Conservation (phyloP, 2,797 vertebrate species). For the Anguilla anguilla region DNA sequence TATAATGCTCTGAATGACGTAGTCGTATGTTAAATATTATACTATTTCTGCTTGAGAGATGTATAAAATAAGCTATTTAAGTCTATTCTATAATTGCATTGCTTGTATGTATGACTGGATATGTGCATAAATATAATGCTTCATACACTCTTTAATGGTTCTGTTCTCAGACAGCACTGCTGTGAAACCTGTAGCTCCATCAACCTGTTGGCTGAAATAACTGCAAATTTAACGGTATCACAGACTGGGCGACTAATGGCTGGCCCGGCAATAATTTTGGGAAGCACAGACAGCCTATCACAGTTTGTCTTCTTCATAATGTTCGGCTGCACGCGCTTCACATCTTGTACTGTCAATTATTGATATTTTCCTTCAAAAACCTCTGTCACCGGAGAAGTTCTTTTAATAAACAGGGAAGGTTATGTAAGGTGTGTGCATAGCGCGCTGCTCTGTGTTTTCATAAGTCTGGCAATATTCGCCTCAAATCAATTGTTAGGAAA, state of each 20-base stretch:
- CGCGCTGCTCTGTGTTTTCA: background rate
- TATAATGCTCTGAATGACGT: background rate
- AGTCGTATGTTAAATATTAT: background rate
- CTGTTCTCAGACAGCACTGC: background rate
- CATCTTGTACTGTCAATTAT: slow-evolving; percentile 3
- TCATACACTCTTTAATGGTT: background rate
- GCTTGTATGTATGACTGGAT: background rate
- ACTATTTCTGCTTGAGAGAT: background rate
- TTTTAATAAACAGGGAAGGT: background rate
- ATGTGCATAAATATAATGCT: background rate
- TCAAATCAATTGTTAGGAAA: slow-evolving; percentile 6
- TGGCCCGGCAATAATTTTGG: slow-evolving; percentile 19
- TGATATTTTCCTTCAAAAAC: slow-evolving; percentile 19
- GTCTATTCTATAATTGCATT: background rate
- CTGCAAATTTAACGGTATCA: slow-evolving; percentile 25
- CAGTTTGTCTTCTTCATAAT: slow-evolving; percentile 8
- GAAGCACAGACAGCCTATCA: slow-evolving; percentile 18
- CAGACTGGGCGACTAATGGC: slow-evolving; percentile 16
- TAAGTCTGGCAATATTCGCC: background rate
- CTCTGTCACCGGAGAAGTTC: background rate
- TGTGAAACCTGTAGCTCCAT: slow-evolving; percentile 14
- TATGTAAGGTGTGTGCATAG: background rate
- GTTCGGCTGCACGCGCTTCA: slow-evolving; percentile 12
- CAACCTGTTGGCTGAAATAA: slow-evolving; percentile 22
- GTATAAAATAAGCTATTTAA: background rate